Conservation (phyloP, 2,113 vertebrate species). For the Beaufortia kweichowensis region DNA sequence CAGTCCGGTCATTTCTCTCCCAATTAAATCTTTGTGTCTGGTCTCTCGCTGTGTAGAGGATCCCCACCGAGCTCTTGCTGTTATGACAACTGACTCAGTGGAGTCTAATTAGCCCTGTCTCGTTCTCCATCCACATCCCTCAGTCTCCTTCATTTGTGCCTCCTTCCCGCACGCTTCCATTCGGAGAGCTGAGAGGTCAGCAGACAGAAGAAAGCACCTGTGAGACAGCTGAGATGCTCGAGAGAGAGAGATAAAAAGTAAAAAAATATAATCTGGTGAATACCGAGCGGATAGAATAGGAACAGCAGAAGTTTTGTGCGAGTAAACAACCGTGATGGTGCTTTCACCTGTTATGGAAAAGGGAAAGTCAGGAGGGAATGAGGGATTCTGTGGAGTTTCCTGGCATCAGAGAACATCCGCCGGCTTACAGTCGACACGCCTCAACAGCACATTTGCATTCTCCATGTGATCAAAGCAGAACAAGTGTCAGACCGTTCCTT, state of each 20-base stretch:
- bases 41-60: slow-evolving; percentile 30
- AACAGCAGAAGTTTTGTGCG: slow-evolving; percentile 1
- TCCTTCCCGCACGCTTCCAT: background rate
- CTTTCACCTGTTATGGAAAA: background rate
- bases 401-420: slow-evolving; percentile 23
- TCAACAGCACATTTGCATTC: slow-evolving; percentile 40
- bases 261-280: slow-evolving; percentile 12
- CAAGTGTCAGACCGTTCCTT: slow-evolving; percentile 52
- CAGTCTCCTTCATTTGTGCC: background rate
- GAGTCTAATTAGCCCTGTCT: slow-evolving; percentile 39
- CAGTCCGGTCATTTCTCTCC: slow-evolving; percentile 26
- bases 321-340: slow-evolving; percentile 21
- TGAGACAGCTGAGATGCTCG: slow-evolving; percentile 27
- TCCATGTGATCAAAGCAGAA: slow-evolving; percentile 48
- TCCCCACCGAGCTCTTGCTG: slow-evolving; percentile 23
- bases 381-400: slow-evolving; percentile 10
- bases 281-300: slow-evolving; percentile 21
- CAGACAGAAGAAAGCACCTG: slow-evolving; percentile 2
- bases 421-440: slow-evolving; percentile 21
- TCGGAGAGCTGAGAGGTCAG: slow-evolving; percentile 22
- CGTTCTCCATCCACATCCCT: slow-evolving; percentile 23
- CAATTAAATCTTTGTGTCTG: slow-evolving; percentile 36
- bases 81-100: slow-evolving; percentile 29
- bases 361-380: slow-evolving; percentile 10
- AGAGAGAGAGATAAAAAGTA: slow-evolving; percentile 17